Conservation (phyloP, 2,888 invertebrate species). For the Craniophora ligustri region DNA sequence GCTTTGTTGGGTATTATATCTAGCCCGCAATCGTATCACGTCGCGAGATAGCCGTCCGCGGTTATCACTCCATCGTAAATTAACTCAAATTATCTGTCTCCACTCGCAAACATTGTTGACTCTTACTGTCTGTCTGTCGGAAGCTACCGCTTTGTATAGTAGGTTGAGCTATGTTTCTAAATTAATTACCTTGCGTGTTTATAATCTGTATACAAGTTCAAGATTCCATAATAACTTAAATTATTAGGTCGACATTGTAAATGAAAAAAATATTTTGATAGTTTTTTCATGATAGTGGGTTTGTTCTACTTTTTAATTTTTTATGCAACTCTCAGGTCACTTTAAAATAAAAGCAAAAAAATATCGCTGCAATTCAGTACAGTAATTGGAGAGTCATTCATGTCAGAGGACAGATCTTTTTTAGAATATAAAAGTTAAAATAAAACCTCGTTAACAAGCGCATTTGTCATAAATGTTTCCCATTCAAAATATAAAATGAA, state of each 20-base stretch:
- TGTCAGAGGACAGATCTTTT: conserved; percentile 28
- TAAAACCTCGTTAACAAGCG: conserved; percentile 39
- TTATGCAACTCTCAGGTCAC: conserved; percentile 1
- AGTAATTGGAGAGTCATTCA: conserved; percentile 45
- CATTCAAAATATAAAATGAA: conserved; percentile 45
- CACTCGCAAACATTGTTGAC: conserved; percentile 52
- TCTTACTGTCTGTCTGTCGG: conserved; percentile 30
- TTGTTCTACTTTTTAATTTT: conserved; percentile 6
- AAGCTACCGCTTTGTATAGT: conserved; percentile 39
- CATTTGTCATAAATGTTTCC: conserved; percentile 36
- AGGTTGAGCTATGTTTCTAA: conserved; percentile 21
- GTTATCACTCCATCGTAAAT: conserved; percentile 78
- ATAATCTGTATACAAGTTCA: conserved; percentile 18
- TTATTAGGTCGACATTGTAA: background rate
- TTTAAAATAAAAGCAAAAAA: conserved; percentile 3
- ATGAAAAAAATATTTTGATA: background rate
- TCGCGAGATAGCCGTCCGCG: conserved; percentile 51
- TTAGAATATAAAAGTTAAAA: conserved; percentile 42
- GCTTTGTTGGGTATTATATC: conserved; percentile 37
- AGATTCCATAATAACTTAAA: background rate
- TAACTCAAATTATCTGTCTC: conserved; percentile 74
- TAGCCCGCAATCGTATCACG: conserved; percentile 69
- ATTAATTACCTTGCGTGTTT: conserved; percentile 32
- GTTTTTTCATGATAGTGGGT: background rate
- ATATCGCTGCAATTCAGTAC: conserved; percentile 23